A percentile compares a stretch with the other conserved stretches of the same genome.
Conservation (phyloP, 1,140 invertebrate species). For the Bombus haemorrhoidalis region DNA sequence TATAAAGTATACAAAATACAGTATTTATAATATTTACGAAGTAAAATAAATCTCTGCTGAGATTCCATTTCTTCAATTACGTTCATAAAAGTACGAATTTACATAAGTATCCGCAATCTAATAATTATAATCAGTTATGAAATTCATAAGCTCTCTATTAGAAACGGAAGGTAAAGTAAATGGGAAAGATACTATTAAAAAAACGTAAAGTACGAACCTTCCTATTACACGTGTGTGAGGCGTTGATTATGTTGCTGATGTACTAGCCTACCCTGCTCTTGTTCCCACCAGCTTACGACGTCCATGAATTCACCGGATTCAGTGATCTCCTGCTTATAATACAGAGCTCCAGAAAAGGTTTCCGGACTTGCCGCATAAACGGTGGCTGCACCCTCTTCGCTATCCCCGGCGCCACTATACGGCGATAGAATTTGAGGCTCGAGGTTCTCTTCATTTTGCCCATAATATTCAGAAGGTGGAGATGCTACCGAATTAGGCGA, state of each 20-base stretch:
- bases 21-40: too few relatives aligned
- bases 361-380: slow-evolving; percentile 78
- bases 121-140: background rate
- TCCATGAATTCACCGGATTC: slow-evolving; percentile 87
- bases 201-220: slow-evolving; percentile 54
- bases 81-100: too few relatives aligned
- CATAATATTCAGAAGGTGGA: slow-evolving; percentile 82
- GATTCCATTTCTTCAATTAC: too few relatives aligned
- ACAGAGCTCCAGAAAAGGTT: slow-evolving; percentile 79
- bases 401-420: slow-evolving; percentile 75
- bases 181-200: background rate
- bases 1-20: too few relatives aligned
- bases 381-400: slow-evolving; percentile 73
- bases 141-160: background rate
- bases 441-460: slow-evolving; percentile 80
- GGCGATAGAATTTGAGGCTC: slow-evolving; percentile 77
- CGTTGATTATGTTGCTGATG: slow-evolving; percentile 78
- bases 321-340: slow-evolving; percentile 85
- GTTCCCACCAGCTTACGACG: slow-evolving; percentile 87
- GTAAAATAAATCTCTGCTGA: too few relatives aligned
- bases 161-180: background rate
- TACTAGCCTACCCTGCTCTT: slow-evolving; percentile 81
- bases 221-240: slow-evolving; percentile 78
- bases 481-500: slow-evolving; percentile 78
- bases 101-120: too few relatives aligned